Conservation (phyloP, 1,140 invertebrate species). For the Megathymus violae region DNA sequence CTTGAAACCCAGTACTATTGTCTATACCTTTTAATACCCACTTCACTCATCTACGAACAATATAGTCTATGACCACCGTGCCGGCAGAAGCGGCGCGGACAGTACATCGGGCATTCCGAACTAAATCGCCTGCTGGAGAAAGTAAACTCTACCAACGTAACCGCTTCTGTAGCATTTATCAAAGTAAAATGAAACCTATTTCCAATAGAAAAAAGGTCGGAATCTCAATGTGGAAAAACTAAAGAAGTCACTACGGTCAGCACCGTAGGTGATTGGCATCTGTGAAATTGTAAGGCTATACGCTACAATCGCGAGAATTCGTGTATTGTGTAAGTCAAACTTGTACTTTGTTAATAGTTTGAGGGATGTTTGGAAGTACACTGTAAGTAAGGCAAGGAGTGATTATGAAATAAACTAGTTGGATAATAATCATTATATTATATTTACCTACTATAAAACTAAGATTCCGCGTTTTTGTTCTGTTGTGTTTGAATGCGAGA, state of each 20-base stretch:
- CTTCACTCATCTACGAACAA: conserved; percentile 8
- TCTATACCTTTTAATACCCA: conserved; percentile 6
- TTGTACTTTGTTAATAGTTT: not conserved
- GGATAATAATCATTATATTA: no score
- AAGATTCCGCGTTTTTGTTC: no score
- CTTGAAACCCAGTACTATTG: not conserved
- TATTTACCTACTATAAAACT: no score
- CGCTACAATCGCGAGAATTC: conserved; percentile 16
- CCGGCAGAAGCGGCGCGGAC: conserved; percentile 62
- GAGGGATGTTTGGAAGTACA: conserved; percentile 1
- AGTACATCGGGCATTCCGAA: conserved; percentile 73
- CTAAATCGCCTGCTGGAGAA: conserved; percentile 70
- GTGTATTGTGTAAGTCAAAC: conserved; percentile 10
- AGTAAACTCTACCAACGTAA: conserved; percentile 67
- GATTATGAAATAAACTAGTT: no score
- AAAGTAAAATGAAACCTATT: conserved; percentile 20
- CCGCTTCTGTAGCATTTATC: conserved; percentile 32
- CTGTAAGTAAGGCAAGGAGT: no score
- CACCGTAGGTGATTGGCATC: conserved; percentile 43
- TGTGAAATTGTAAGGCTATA: conserved; percentile 36
- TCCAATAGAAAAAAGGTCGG: conserved; percentile 16
- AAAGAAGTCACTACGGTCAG: conserved; percentile 41
- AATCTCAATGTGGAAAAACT: conserved; percentile 5
- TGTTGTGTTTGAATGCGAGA: no score
- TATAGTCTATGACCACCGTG: conserved; percentile 52